Evolutionary conservation across 2,888 invertebrate species (phyloP).

Genomic region (Amiota mariae): DNA sequence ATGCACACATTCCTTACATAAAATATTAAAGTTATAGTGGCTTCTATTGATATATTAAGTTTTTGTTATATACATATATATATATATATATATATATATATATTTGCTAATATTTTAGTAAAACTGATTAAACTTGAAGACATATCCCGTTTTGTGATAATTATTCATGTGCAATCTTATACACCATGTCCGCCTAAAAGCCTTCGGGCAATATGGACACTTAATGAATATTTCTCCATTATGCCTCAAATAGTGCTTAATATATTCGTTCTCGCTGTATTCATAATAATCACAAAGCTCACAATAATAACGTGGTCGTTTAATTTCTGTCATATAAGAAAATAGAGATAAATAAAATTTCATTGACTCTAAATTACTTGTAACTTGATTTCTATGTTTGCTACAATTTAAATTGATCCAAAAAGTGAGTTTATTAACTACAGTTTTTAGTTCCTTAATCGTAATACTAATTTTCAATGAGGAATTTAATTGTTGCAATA

Average conservation of each 20-base stretch:
- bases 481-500: conserved; percentile 44
- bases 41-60: too few relatives aligned
- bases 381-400: too few relatives aligned
- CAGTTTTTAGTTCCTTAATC: conserved; percentile 51
- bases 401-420: conserved; percentile 42
- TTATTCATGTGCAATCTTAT: too few relatives aligned
- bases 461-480: conserved; percentile 31
- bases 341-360: conserved; percentile 39
- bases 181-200: background rate
- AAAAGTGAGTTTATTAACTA: conserved; percentile 52
- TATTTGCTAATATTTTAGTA: too few relatives aligned
- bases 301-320: conserved; percentile 49
- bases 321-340: conserved; percentile 51
- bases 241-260: conserved; percentile 48
- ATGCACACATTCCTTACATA: too few relatives aligned
- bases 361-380: too few relatives aligned
- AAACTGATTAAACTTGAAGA: too few relatives aligned
- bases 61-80: too few relatives aligned
- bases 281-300: conserved; percentile 54
- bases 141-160: too few relatives aligned
- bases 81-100: too few relatives aligned
- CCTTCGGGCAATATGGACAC: conserved; percentile 1
- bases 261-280: conserved; percentile 30
- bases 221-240: conserved; percentile 13
- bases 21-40: too few relatives aligned